phyloP scores from a whole-genome alignment of 92 coral and sea anemone species.

The Palythoa grandis region DNA sequence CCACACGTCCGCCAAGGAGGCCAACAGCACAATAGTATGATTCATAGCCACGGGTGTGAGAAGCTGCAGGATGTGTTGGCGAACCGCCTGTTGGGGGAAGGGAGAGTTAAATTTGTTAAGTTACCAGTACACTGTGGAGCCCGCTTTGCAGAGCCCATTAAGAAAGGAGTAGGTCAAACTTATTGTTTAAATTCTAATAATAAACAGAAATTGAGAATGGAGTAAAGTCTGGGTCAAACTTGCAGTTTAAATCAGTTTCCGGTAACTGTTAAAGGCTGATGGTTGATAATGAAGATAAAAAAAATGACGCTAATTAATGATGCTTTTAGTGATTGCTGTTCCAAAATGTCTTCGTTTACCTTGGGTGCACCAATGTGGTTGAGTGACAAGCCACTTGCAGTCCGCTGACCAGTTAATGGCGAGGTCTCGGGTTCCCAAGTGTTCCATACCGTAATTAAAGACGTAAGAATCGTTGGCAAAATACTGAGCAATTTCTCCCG shows the following conservation, averaged over 20 bases:
- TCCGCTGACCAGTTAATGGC: conserved; percentile 71
- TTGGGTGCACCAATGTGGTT: conserved; percentile 79
- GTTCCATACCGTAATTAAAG: conserved; percentile 88
- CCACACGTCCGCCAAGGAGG: conserved; percentile 99
- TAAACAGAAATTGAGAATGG: too few species aligned
- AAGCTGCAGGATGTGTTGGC: conserved; percentile 89
- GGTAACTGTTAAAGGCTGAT: too few species aligned
- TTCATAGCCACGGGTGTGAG: conserved; percentile 96
- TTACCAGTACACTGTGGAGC: background rate
- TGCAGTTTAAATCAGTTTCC: too few species aligned
- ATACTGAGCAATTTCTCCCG: conserved; percentile 90
- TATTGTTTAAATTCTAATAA: too few species aligned
- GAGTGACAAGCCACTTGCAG: conserved; percentile 73
- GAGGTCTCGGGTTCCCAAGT: conserved; percentile 82
- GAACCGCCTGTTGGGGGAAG: conserved; percentile 72
- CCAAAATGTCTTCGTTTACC: background rate
- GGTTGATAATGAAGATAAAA: too few species aligned
- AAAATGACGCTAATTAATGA: too few species aligned
- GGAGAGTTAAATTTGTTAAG: background rate
- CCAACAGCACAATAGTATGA: conserved; percentile 92
- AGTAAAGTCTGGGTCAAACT: too few species aligned
- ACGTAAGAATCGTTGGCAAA: conserved; percentile 80
- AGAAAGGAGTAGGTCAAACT: too few species aligned
- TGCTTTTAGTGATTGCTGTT: too few species aligned
- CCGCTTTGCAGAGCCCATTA: background rate